Base-by-base conservation (phyloP, 2,888 invertebrate genomes). In the Plagiodera versicolora region DNA sequence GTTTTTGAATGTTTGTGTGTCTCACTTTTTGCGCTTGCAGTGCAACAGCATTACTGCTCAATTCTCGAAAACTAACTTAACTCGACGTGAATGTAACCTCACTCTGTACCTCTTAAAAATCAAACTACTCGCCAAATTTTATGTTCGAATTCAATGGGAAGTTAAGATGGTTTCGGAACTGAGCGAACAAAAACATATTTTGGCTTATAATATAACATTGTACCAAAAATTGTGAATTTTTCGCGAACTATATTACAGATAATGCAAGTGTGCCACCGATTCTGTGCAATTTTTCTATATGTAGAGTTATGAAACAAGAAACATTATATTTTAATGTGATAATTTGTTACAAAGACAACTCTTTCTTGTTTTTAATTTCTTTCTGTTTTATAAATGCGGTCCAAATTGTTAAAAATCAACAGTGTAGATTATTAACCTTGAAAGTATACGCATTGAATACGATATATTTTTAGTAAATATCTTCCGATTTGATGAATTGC, bases 1-100 rank as follows among this genome's bases (percentile, higher is more conserved):
- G 79, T 80, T 80, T 24, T 79, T 80, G 77, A 79, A 80, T 80
- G 79, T 80, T 79, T 79, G 79, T 79, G 79, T 80, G 79, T 80
- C 74, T 77, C 78, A 79, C 79, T n/a, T 77, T 79, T 77, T 77
- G 74, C 76, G 79, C 79, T 79, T 79, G 74, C 74, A 50, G 73
- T 66, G 70, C 74, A 76, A 73, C 70, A 70, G 70, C 69, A 70
- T 65, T 67, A 52, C 47, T 53, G 61, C 63, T 65, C 54, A 62
- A 50, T 61, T 39, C 53, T 58, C 66, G 59, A 64, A 67, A 62
- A 58, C 64, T 49, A 59, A 56, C 63, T 63, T 60, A 66, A 62
- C 66, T 54, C 24, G 51, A 52, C 56, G 44, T 44, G 54, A 18
- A 58, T 64, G 54, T 63, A 61, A 64, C 67, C 63, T 66, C 66